Evolutionary conservation across 2,797 vertebrate species (phyloP), one percentile per base, ranked within the genome.

Genomic region (Meda fulgida): DNA sequence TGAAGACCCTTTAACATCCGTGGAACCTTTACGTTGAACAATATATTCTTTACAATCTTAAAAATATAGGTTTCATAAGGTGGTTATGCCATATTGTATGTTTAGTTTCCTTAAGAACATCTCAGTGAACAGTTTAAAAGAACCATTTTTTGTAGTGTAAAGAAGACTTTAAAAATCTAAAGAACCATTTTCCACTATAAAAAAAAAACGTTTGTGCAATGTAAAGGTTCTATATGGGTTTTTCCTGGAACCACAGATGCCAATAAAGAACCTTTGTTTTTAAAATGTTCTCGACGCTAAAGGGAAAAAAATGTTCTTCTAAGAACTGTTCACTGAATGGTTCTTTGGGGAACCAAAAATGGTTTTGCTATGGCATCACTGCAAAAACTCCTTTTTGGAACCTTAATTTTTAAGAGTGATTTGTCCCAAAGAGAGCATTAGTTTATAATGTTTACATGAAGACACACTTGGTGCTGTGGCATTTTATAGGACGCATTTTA

Each of bases 391-490:
- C 0, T 6, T 14, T 10, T 11, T n/a, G 55, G 23, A 58, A 23
- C 19, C 21, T 21, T 26, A 5, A 26, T 13, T 60, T 60, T 60
- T 60, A 58, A n/a, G 55, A 79, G 48, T 51, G 48, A 6, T 83
- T 78, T 34, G 78, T 83, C 55, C 75, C 58, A 16, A 43, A 79
- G 80, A 85, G 75, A 79, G n/a, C 85, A 85, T 46, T 34, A 46
- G 38, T 38, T 81, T 19, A 82, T 82, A 60, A 63, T 19, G 21
- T 60, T 73, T 73, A 82, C 38, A 36, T 69, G 26, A 53, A 80
- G 29, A 29, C 60, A 72, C 46, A 19, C 18, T 76, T n/a, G 46
- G 55, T 23, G 58, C 29, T 75, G 60, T 11, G 0, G 26, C 23
- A 2, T 80, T 34, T 76, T 53, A 51, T 53, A 13, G 40, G 29